Evolutionary conservation across 2,888 invertebrate genomes (phyloP).

Genomic region (Brachypalpus laphriformis): DNA sequence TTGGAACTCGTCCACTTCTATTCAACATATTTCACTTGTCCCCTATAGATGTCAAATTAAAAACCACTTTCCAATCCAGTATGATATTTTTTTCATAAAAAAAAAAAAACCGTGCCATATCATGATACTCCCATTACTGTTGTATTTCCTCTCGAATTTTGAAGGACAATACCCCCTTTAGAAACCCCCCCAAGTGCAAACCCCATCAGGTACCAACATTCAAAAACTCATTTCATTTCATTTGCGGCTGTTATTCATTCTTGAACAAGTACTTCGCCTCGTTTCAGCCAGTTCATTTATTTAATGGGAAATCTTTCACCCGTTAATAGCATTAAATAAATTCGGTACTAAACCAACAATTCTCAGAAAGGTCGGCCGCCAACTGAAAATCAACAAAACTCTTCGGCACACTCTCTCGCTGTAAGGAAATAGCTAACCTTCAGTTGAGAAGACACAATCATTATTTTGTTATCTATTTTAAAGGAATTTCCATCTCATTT

Average conservation of each 20-base stretch:
- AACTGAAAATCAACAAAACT: slow-evolving; percentile 10
- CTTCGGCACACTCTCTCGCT: neutral
- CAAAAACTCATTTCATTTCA: neutral
- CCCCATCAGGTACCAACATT: neutral
- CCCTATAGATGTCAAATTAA: too few species aligned
- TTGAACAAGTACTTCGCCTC: neutral
- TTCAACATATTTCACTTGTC: too few species aligned
- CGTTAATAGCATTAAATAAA: slow-evolving; percentile 5
- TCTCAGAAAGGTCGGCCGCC: neutral
- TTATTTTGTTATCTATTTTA: neutral
- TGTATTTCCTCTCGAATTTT: too few species aligned
- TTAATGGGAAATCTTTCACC: neutral
- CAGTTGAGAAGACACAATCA: neutral
- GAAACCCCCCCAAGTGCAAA: neutral
- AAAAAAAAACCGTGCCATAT: too few species aligned
- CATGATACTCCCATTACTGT: too few species aligned
- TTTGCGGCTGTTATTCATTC: neutral
- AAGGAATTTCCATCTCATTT: slow-evolving; percentile 16
- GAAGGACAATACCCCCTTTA: too few species aligned
- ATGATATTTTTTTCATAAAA: too few species aligned
- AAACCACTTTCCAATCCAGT: too few species aligned
- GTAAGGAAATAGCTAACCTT: neutral
- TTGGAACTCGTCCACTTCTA: too few species aligned
- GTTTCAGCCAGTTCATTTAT: neutral
- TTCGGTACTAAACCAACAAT: slow-evolving; percentile 7